A percentile compares a stretch with the other conserved stretches of the same genome.
These are phyloP conservation scores for Nomada ferruginata DNA, from an alignment of 2,888 invertebrate species.

Conservation along the genomic window DNA sequence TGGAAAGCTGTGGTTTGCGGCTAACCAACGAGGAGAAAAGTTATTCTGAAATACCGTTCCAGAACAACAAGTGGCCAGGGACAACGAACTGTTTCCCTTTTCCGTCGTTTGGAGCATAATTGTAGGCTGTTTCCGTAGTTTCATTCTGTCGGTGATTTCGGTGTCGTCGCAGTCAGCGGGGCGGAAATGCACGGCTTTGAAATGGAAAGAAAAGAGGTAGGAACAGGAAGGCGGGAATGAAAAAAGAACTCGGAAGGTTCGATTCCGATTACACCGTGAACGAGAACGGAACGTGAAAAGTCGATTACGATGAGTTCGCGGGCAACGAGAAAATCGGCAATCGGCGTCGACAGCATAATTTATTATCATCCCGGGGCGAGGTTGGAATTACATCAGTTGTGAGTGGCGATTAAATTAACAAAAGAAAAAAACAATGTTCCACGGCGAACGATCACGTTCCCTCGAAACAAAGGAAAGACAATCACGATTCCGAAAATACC, in stretches of 20 bases:
- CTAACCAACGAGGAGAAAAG: constrained; percentile 9
- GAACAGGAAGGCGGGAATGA: background rate
- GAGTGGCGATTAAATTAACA: background rate
- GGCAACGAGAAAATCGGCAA: constrained; percentile 17
- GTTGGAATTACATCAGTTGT: background rate
- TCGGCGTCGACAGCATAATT: constrained; percentile 3
- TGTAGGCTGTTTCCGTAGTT: constrained; percentile 8
- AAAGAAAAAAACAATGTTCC: background rate
- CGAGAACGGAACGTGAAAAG: constrained; percentile 42
- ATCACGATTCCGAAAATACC: background rate
- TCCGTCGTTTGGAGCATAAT: constrained; percentile 30
- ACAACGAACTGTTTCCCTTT: constrained; percentile 41
- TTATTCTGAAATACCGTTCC: constrained; percentile 48
- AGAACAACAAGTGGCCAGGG: constrained; percentile 1
- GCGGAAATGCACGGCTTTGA: constrained; percentile 34
- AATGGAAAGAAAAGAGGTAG: background rate
- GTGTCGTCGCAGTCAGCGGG: constrained; percentile 36
- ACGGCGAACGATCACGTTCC: background rate
- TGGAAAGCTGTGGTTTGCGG: constrained; percentile 23
- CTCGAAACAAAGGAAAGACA: too few species aligned
- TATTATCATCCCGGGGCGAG: background rate
- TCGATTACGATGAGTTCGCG: constrained; percentile 1
- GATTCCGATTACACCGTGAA: constrained; percentile 29
- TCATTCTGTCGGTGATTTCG: constrained; percentile 31
- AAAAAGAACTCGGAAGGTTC: background rate